Percentiles rank a stretch among this genome's conserved stretches.
Conservation (phyloP, 2,888 invertebrate species). For the Stomorhina lunata region DNA sequence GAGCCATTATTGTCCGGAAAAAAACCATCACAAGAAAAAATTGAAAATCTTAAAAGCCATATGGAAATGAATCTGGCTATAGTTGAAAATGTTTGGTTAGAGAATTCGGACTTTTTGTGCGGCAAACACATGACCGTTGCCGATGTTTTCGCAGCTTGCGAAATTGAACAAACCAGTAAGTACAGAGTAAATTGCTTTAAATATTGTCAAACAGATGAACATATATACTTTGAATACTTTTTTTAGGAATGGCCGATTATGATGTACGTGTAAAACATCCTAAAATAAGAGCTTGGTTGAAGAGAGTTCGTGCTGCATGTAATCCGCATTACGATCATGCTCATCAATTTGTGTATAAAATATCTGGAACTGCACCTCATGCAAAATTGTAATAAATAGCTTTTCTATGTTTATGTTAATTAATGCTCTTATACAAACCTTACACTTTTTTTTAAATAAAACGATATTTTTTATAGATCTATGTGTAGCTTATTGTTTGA, state of each 20-base stretch:
- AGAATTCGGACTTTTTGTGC: conserved; percentile 81
- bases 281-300: conserved; percentile 84
- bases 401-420: background rate
- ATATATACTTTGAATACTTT: background rate
- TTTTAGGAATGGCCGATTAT: conserved; percentile 85
- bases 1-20: conserved; percentile 81
- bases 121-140: conserved; percentile 86
- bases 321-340: conserved; percentile 85
- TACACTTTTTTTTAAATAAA: no score
- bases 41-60: conserved; percentile 77
- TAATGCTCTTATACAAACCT: no score
- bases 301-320: conserved; percentile 83
- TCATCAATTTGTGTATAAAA: conserved; percentile 82
- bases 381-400: conserved; percentile 71
- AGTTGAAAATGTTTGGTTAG: conserved; percentile 83
- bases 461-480: no score
- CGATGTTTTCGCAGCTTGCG: conserved; percentile 88
- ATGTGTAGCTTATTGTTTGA: no score
- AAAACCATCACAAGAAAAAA: conserved; percentile 78
- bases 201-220: background rate
- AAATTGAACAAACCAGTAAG: conserved; percentile 89
- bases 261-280: conserved; percentile 83
- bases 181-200: conserved; percentile 57
- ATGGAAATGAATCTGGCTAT: conserved; percentile 83
- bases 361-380: conserved; percentile 77